These are phyloP conservation scores for Fragariocoptes setiger DNA, from an alignment of 1,140 invertebrate species.

Conservation along the genomic window DNA sequence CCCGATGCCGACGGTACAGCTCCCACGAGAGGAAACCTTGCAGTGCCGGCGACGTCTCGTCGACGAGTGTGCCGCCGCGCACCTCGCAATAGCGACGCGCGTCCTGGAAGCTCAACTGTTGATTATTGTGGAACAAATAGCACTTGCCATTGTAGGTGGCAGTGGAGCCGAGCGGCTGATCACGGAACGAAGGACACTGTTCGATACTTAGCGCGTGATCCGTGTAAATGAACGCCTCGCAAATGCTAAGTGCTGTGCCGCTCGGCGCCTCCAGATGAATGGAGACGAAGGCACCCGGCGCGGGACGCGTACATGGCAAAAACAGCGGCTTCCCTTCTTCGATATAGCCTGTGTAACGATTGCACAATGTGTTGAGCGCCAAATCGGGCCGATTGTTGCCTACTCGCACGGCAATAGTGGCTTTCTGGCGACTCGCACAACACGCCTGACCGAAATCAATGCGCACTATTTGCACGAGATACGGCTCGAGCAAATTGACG, in stretches of 20 bases:
- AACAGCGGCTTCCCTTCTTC: constrained; percentile 69
- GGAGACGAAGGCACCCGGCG: constrained; percentile 73
- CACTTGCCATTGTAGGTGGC: constrained; percentile 84
- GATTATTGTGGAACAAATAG: constrained; percentile 71
- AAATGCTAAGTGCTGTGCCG: constrained; percentile 45
- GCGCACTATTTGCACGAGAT: constrained; percentile 67
- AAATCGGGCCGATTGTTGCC: constrained; percentile 77
- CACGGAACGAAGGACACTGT: constrained; percentile 59
- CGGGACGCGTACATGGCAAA: constrained; percentile 65
- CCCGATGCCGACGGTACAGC: constrained; percentile 53
- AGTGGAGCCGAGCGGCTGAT: constrained; percentile 59
- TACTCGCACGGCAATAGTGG: constrained; percentile 56
- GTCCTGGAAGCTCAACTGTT: constrained; percentile 44
- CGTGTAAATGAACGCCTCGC: constrained; percentile 75
- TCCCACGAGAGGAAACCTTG: constrained; percentile 84
- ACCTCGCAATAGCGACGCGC: constrained; percentile 42
- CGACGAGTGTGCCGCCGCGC: constrained; percentile 46
- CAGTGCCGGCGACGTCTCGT: constrained; percentile 67
- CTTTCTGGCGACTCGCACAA: constrained; percentile 24
- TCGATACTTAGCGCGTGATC: constrained; percentile 68
- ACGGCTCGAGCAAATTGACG: constrained; percentile 68
- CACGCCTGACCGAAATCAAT: constrained; percentile 69
- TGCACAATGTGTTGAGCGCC: constrained; percentile 67
- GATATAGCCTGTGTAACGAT: constrained; percentile 28
- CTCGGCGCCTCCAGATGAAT: constrained; percentile 45